Base-by-base conservation (phyloP, 2,797 vertebrate genomes). In the Microcaecilia unicolor region DNA sequence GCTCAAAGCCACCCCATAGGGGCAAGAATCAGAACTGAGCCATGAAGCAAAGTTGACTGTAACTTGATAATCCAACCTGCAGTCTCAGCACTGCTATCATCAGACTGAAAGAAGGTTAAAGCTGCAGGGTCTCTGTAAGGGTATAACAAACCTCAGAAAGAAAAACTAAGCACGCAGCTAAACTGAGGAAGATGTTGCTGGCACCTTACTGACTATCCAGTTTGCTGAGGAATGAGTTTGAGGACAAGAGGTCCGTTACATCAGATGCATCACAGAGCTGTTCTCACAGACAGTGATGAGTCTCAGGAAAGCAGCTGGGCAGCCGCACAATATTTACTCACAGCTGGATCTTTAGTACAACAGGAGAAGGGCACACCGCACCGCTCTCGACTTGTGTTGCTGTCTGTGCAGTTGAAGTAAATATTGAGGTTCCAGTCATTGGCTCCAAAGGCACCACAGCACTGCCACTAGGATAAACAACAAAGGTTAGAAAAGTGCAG, bases 361-460 rank as follows among this genome's bases (percentile, higher is more conserved):
- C 95, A 99, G 42, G 95, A 98, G 64, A 98, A 99, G 0, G 96
- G 96, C 17, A 99, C 96, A 1, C 96, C 96, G 2, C 96, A 99
- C 49, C 91, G 90, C 58, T 99, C 96, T 50, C 96, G 83, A 54
- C 96, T 98, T 10, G 93, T 90, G 1, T 99, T 99, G 35, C 86
- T 81, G 66, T 98, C 93, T n/a, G 94, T 99, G 80, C 96, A 99
- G 77, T 99, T 99, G 70, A 99, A 99, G 80, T 99, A 99, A 77
- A 98, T 94, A 74, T 99, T 99, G 72, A 97, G 76, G 79, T 99
- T 92, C 96, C 96, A 99, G 70, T 99, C 96, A 22, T 95, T 88
- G 1, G 96, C 92, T 58, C 92, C 91, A 56, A 93, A 97, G 35
- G 95, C 96, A 37, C 95, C 96, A 64, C 96, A 99, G 61, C 95